These are phyloP conservation scores for Micrasema longulum DNA, from an alignment of 1,140 invertebrate genomes.

Conservation along the genomic window DNA sequence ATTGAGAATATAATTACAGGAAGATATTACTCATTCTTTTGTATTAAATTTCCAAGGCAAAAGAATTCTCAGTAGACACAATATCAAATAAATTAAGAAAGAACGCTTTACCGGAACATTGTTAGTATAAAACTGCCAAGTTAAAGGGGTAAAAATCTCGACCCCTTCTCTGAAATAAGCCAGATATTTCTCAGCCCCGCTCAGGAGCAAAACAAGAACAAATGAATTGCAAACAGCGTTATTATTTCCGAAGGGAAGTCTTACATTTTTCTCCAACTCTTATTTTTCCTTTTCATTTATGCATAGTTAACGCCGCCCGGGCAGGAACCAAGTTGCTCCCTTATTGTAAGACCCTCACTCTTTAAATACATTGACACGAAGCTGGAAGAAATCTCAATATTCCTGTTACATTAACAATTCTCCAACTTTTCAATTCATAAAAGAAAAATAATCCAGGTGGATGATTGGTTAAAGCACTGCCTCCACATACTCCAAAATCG, in stretches of 20 bases:
- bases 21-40: constrained; percentile 46
- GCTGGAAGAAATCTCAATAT: not conserved
- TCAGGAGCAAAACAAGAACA: constrained; percentile 47
- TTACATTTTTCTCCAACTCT: constrained; percentile 49
- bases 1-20: constrained; percentile 38
- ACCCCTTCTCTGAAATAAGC: constrained; percentile 44
- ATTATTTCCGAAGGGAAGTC: constrained; percentile 55
- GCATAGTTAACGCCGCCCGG: constrained; percentile 37
- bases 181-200: constrained; percentile 40
- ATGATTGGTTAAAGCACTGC: too few relatives aligned
- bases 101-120: constrained; percentile 50
- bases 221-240: constrained; percentile 56
- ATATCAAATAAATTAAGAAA: constrained; percentile 55
- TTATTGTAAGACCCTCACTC: not conserved
- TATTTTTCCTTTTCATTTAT: constrained; percentile 46
- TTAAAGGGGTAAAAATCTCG: constrained; percentile 49
- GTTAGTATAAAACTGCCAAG: constrained; percentile 54
- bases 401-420: not conserved
- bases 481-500: too few relatives aligned
- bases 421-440: too few relatives aligned
- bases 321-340: not conserved
- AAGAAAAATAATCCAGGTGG: too few relatives aligned
- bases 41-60: constrained; percentile 36
- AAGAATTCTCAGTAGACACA: constrained; percentile 45
- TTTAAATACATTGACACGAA: constrained; percentile 49